Conservation (phyloP, 2,113 vertebrate species). For the Calyptommatus sinebrachiatus region DNA sequence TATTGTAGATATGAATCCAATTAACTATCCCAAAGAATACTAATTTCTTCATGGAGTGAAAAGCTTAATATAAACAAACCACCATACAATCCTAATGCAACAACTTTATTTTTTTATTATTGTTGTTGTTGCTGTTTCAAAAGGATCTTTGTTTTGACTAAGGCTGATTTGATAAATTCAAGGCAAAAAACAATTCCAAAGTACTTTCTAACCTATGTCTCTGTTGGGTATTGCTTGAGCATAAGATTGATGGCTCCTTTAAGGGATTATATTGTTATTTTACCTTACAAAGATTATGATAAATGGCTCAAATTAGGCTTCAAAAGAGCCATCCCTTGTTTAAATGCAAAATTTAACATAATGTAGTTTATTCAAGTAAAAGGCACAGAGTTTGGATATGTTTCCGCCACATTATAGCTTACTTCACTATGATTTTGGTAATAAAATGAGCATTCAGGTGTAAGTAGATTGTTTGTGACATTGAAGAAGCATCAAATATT, state of each 20-base stretch:
- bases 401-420: neutral
- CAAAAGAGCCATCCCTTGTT: neutral
- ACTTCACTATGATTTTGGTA: neutral
- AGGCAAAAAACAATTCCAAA: neutral
- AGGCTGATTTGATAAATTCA: neutral
- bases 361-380: conserved; percentile 8
- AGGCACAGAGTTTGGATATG: neutral
- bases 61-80: neutral
- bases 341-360: neutral
- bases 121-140: neutral
- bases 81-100: neutral
- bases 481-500: neutral
- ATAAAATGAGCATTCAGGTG: conserved; percentile 8
- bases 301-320: conserved; percentile 7
- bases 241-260: conserved; percentile 9
- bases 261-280: conserved; percentile 13
- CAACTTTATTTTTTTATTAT: neutral
- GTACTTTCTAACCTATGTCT: neutral
- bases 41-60: neutral
- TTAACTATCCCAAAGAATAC: neutral
- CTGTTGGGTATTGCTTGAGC: neutral
- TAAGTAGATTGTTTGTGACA: conserved; percentile 1
- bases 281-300: conserved; percentile 3
- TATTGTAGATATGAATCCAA: neutral
- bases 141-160: neutral